Conservation (phyloP, 2,113 vertebrate species). For the Noturus placidus region DNA sequence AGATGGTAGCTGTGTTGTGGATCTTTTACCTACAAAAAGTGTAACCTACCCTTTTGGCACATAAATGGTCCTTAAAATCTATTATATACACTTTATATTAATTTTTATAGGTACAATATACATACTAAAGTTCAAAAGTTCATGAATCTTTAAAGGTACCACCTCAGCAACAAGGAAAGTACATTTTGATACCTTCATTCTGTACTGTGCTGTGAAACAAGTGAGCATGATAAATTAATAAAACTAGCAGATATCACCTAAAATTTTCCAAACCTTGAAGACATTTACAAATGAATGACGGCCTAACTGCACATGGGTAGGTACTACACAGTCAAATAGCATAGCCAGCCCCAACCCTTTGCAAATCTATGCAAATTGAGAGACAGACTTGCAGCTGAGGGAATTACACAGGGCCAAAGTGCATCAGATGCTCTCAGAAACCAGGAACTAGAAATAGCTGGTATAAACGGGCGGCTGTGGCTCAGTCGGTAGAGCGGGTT, state of each 20-base stretch:
- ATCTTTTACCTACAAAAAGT: neutral
- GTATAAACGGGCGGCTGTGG: conserved; percentile 58
- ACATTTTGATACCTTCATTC: neutral
- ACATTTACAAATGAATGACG: neutral
- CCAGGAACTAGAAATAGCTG: conserved; percentile 42
- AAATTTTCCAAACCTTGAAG: neutral
- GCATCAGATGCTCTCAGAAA: conserved; percentile 45
- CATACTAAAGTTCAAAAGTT: neutral
- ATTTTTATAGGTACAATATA: neutral
- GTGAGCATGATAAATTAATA: neutral
- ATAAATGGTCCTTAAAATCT: neutral
- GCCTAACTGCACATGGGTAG: neutral
- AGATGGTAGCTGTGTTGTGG: neutral
- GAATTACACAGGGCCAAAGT: conserved; percentile 54
- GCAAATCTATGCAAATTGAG: neutral
- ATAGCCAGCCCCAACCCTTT: conserved; percentile 9
- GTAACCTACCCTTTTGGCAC: neutral
- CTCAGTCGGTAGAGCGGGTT: no score
- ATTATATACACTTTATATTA: neutral
- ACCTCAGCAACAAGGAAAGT: neutral
- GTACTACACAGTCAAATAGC: neutral
- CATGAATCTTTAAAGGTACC: no score
- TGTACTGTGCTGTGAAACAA: neutral
- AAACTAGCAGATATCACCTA: neutral
- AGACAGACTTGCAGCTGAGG: neutral